Evolutionary conservation across 2,888 invertebrate genomes (phyloP), one percentile per base, ranked within the genome.

Genomic region (Theretra japonica): DNA sequence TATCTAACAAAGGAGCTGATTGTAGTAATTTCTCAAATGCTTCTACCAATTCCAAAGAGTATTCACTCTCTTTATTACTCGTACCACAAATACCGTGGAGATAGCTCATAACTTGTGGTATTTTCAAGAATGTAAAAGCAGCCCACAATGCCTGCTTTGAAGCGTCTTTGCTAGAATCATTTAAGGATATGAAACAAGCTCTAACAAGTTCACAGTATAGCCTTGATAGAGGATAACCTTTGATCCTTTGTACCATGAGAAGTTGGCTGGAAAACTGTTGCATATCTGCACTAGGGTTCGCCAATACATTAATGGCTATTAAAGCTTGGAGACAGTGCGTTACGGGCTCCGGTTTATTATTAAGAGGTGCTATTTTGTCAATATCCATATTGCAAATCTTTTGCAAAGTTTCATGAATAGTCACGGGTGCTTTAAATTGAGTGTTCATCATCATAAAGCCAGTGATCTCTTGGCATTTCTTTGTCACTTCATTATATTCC

Each of bases 91-190:
- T 87, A 53, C 95, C 95, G 78, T 97, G 96, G 62, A 97, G 87
- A 76, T 96, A 96, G 73, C 96, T 96, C 65, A 98, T 95, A 68
- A 98, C 96, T 82, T 97, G 96, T 0, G 98, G 98, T 70, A 99
- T 96, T 94, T 99, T 99, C 11, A 99, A 95, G 85, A 98, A 99
- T 0, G 98, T 97, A 86, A 99, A 98, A 15, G 99, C 98, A 19
- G 98, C 98, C 98, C 99, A 99, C 82, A 98, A 96, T 5, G 98
- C 97, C 83, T 98, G 98, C 79, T 97, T 97, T 11, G 97, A 96
- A 1, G 94, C 89, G 62, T 97, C 97, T 79, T 97, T 97, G 70
- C 97, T 96, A 0, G 97, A 97, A 88, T 98, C 98, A 83, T 98
- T 97, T 5, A 99, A 90, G n/a, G 98, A 98, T 83, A 99, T 96